These are phyloP conservation scores for Stenchaetothrips biformis DNA, from an alignment of 2,888 invertebrate genomes.

Conservation along the genomic window DNA sequence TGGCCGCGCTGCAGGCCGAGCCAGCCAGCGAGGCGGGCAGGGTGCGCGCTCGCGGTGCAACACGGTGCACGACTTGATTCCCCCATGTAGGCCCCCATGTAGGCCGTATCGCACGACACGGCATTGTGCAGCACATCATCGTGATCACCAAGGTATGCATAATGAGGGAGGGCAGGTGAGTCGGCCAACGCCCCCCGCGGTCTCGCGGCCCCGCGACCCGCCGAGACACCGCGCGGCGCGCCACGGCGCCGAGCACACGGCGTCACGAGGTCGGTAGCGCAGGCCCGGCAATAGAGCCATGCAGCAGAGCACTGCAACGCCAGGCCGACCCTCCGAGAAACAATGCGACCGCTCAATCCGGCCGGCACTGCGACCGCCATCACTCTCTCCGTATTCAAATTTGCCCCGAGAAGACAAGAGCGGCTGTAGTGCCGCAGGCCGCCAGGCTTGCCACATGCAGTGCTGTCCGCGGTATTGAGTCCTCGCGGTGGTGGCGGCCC, in stretches of 20 bases:
- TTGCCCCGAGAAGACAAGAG: background rate
- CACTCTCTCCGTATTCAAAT: too few relatives aligned
- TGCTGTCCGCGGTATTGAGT: background rate
- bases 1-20: too few relatives aligned
- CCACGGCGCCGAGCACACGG: background rate
- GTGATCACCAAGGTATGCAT: background rate
- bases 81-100: too few relatives aligned
- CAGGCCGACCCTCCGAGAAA: too few relatives aligned
- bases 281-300: too few relatives aligned
- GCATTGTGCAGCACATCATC: background rate
- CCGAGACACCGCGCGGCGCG: background rate
- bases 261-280: too few relatives aligned
- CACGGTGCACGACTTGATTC: background rate
- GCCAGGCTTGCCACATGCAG: too few relatives aligned
- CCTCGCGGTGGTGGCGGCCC: background rate
- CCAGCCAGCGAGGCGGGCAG: too few relatives aligned
- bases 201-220: background rate
- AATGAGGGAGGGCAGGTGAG: background rate
- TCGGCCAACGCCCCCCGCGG: background rate
- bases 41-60: background rate
- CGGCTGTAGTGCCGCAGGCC: background rate
- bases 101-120: too few relatives aligned
- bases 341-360: too few relatives aligned
- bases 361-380: too few relatives aligned
- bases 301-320: too few relatives aligned